Conservation (phyloP, 2,113 vertebrate species). For the Scatophagus argus region DNA sequence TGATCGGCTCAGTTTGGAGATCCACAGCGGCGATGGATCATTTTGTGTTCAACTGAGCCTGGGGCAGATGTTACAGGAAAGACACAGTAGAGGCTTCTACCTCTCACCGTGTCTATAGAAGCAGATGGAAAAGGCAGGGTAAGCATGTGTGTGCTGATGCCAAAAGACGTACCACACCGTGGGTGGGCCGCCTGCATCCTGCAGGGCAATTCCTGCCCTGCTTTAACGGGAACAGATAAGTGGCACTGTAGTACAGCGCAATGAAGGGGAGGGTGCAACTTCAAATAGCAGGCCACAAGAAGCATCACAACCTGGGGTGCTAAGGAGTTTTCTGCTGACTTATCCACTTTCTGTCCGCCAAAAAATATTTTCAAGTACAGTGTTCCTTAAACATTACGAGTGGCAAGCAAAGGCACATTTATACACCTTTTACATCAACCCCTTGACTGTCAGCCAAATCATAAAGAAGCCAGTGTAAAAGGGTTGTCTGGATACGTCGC, state of each 20-base stretch:
- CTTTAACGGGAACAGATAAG: slow-evolving; percentile 81
- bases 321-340: slow-evolving; percentile 56
- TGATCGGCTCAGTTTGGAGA: slow-evolving; percentile 16
- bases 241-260: slow-evolving; percentile 71
- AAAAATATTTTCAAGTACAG: slow-evolving; percentile 8
- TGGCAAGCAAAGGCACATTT: slow-evolving; percentile 29
- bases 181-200: slow-evolving; percentile 78
- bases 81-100: slow-evolving; percentile 37
- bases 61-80: slow-evolving; percentile 66
- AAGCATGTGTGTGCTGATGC: slow-evolving; percentile 62
- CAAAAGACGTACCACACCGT: slow-evolving; percentile 73
- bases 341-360: slow-evolving; percentile 40
- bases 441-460: slow-evolving; percentile 27
- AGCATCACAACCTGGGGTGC: slow-evolving; percentile 46
- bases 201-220: slow-evolving; percentile 77
- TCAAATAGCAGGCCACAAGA: slow-evolving; percentile 54
- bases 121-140: slow-evolving; percentile 64
- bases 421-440: slow-evolving; percentile 17
- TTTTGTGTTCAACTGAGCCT: slow-evolving; percentile 27
- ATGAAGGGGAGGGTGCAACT: slow-evolving; percentile 55
- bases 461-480: slow-evolving; percentile 11
- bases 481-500: background rate
- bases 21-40: slow-evolving; percentile 18
- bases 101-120: slow-evolving; percentile 49
- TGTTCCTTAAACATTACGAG: slow-evolving; percentile 27